These are phyloP conservation scores for Papilio polytes DNA, from an alignment of 1,140 invertebrate species.

Conservation along the genomic window DNA sequence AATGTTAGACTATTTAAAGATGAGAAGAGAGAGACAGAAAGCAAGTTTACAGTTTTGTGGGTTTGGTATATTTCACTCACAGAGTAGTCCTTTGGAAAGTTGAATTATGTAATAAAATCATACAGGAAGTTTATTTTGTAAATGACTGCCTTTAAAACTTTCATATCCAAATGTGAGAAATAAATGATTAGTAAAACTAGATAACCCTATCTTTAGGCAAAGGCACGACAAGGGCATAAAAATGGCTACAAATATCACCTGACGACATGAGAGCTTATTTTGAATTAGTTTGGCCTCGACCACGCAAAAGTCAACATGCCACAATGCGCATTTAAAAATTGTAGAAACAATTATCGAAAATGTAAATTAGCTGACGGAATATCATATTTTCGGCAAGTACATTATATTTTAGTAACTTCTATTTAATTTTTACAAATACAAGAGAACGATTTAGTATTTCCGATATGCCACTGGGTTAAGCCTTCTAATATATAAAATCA, in stretches of 20 bases:
- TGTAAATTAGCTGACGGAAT: constrained; percentile 21
- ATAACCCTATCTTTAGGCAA: not conserved
- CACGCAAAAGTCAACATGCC: constrained; percentile 24
- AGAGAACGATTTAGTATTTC: too few species aligned
- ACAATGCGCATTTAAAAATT: constrained; percentile 21
- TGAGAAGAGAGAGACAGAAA: too few species aligned
- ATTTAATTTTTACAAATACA: too few species aligned
- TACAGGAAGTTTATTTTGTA: not conserved
- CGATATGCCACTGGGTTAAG: too few species aligned
- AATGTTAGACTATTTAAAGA: too few species aligned
- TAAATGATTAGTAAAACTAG: not conserved
- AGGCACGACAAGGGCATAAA: not conserved
- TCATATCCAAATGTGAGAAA: not conserved
- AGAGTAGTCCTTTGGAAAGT: not conserved
- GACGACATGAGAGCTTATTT: constrained; percentile 21
- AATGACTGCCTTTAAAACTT: not conserved
- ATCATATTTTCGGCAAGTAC: constrained; percentile 26
- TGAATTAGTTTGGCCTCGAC: constrained; percentile 9
- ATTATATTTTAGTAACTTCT: not conserved
- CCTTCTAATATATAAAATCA: too few species aligned
- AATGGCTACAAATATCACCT: constrained; percentile 8
- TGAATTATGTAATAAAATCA: not conserved
- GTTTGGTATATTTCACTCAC: too few species aligned
- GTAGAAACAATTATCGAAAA: constrained; percentile 16
- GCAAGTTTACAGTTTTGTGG: too few species aligned